Evolutionary conservation across 1,140 invertebrate genomes (phyloP), one percentile per base, ranked within the genome.

Genomic region (Scaptomyza hsui): DNA sequence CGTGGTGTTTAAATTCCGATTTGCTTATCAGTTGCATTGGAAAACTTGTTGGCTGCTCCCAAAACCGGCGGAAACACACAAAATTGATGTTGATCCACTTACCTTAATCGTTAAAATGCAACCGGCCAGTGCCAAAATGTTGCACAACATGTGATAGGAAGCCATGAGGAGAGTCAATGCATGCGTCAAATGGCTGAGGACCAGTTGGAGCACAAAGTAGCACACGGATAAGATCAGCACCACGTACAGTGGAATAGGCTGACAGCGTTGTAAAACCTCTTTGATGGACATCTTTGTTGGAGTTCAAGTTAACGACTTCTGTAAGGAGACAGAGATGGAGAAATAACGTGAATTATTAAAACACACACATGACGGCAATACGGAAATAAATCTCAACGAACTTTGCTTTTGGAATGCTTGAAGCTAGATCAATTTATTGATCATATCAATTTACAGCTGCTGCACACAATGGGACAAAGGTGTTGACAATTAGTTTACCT

Each of bases 121-220:
- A 7, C 95, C 95, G 9, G 93, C 88, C 6, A 97, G 92, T 6
- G 95, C 95, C 21, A 96, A 93, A 45, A 96, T 94, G 81, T 96
- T 97, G 90, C 96, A 97, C 4, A 98, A 93, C 92, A 96, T 96
- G 91, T 97, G 96, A 92, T 97, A 97, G 4, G 96, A 94, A 86
- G 97, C 96, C 62, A 97, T 94, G 12, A 97, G 93, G 1, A 98
- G 93, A 0, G 96, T 97, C 26, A 97, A 93, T 1, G 96, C 95
- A 86, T 97, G 96, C 1, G 96, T 97, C 39, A 96, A 91, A 86
- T 97, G 95, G 72, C 95, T 96, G 0, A 95, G 93, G 45, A 95
- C 93, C 47, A 97, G 91, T 80, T 97, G 94, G 0, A 95, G 93
- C 51, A 95, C 89, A 89, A 97, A 96, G 71, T 96, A 96, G 49